These are phyloP conservation scores for Sardina pilchardus DNA, from an alignment of 2,113 vertebrate species.

Conservation along the genomic window DNA sequence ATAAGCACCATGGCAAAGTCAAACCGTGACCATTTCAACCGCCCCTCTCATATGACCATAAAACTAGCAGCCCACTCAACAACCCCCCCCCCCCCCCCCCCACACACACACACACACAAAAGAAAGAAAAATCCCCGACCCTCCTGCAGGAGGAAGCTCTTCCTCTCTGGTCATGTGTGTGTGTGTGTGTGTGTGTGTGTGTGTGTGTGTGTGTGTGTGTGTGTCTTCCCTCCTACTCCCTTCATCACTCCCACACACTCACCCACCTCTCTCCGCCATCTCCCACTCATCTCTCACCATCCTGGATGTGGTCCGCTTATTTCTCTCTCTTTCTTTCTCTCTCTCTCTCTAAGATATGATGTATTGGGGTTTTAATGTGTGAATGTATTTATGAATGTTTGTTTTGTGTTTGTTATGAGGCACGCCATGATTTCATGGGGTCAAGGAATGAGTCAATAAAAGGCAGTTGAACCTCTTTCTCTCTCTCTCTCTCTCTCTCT, in stretches of 20 bases:
- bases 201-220: too few relatives aligned
- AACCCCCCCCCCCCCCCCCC: background rate
- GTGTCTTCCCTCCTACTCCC: background rate
- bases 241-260: background rate
- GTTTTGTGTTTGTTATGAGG: too few relatives aligned
- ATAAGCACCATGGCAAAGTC: background rate
- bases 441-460: too few relatives aligned
- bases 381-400: too few relatives aligned
- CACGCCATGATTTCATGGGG: too few relatives aligned
- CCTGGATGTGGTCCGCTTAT: background rate
- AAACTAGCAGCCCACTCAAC: too few relatives aligned
- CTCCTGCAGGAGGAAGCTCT: background rate
- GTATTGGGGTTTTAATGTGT: too few relatives aligned
- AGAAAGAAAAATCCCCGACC: background rate
- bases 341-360: too few relatives aligned
- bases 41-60: background rate
- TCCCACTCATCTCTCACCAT: background rate
- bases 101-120: background rate
- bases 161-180: background rate
- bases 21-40: background rate
- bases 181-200: too few relatives aligned
- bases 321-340: background rate
- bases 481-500: too few relatives aligned
- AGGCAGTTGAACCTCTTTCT: too few relatives aligned
- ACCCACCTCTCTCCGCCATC: background rate